Evolutionary conservation across 92 coral and sea anemone genomes (phyloP), one percentile per base, ranked within the genome.

Genomic region (Heteractis magnifica): DNA sequence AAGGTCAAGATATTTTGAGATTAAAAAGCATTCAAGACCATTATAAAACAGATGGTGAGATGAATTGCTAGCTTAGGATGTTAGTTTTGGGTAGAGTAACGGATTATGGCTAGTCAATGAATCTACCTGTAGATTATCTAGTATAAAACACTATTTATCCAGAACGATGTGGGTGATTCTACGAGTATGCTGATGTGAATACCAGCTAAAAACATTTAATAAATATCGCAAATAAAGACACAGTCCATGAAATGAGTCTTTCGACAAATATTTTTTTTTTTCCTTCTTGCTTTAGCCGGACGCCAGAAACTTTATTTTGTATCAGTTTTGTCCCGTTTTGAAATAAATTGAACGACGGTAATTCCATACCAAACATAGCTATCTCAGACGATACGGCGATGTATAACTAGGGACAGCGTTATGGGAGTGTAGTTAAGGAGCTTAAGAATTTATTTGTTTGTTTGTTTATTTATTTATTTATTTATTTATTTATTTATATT

Each of bases 71-170:
- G 55, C 78, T 15, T 49, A 49, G 16, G 15, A 18, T 74, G 78
- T 51, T 74, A 16, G 78, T 74, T 74, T 49, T 74, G 10, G 78
- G 21, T 74, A 74, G 8, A 44, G 56, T 49, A 58, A 49, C 78
- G 56, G 78, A 74, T 74, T 74, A 49, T 7, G 23, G 72, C 13
- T 5, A 14, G 23, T 78, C 55, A 59, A 19, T 56, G 64, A 58
- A 18, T 4, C 8, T 78, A 78, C 51, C 72, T 78, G 51, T 16
- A 53, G 78, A 53, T 59, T 53, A 68, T 68, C 73, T 68, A 20
- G 73, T 68, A 68, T 68, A 20, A 78, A 59, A 10, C 14, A 59
- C 19, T 78, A 59, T 78, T 78, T 78, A 59, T n/a, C 68, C 82
- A 23, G 71, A 13, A 59, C 56, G 55, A 9, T 26, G 81, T 56